phyloP scores from a whole-genome alignment of 2,888 invertebrate species.

The Andricus curvator region DNA sequence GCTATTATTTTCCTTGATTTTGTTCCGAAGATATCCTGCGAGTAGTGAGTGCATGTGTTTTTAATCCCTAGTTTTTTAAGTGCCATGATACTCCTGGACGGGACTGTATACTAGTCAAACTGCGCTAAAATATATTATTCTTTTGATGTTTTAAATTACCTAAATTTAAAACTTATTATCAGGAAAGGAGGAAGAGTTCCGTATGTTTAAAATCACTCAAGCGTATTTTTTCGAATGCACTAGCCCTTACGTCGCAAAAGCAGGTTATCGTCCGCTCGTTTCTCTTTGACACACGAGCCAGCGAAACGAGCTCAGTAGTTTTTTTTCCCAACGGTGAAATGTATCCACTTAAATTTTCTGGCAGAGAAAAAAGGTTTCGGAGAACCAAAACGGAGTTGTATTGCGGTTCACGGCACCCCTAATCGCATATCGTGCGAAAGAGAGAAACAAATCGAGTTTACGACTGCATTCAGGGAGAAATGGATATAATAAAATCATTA shows the following conservation, averaged over 20 bases:
- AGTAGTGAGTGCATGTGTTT: too few relatives aligned
- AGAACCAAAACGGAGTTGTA: not conserved
- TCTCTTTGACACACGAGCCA: slow-evolving; percentile 13
- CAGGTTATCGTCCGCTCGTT: slow-evolving; percentile 7
- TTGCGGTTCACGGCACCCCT: slow-evolving; percentile 7
- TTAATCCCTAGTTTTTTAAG: too few relatives aligned
- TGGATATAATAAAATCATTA: not conserved
- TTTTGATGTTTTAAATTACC: too few relatives aligned
- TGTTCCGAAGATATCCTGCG: too few relatives aligned
- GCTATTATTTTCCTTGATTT: too few relatives aligned
- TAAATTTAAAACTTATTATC: too few relatives aligned
- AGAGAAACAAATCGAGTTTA: slow-evolving; percentile 1
- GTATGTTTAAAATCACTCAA: slow-evolving; percentile 10
- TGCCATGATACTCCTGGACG: too few relatives aligned
- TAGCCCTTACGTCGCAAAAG: slow-evolving; percentile 7
- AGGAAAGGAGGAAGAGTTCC: not conserved
- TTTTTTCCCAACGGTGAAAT: slow-evolving; percentile 12
- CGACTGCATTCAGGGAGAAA: not conserved
- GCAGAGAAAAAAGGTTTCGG: not conserved
- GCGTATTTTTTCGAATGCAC: slow-evolving; percentile 9
- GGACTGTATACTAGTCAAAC: too few relatives aligned
- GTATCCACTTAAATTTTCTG: slow-evolving; percentile 10
- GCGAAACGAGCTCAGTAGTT: not conserved
- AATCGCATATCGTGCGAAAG: not conserved
- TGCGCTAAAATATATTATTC: too few relatives aligned